Conservation (phyloP, 1,140 invertebrate genomes). For the Pogonus chalceus region DNA sequence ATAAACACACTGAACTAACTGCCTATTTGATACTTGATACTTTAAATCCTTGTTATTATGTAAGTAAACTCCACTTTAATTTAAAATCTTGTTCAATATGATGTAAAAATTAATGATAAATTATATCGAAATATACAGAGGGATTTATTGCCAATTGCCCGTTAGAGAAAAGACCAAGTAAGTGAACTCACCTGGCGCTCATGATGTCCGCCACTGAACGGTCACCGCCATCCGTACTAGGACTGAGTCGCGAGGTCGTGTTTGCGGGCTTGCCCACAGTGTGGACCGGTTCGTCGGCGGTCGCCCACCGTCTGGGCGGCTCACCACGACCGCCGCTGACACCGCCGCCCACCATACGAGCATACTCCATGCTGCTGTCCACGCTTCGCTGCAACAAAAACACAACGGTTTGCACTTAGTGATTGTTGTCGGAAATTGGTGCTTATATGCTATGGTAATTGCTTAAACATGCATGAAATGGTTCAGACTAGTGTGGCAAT, state of each 20-base stretch:
- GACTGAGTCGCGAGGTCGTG: constrained; percentile 22
- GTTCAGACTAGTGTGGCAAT: too few relatives aligned
- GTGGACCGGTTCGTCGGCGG: constrained; percentile 26
- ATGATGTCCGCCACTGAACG: constrained; percentile 23
- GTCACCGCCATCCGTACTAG: constrained; percentile 18
- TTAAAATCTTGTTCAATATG: not conserved
- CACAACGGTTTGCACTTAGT: too few relatives aligned
- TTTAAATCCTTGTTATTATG: not conserved
- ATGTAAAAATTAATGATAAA: constrained; percentile 1
- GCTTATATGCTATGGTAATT: too few relatives aligned
- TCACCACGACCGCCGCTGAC: constrained; percentile 11
- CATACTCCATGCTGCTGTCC: constrained; percentile 23
- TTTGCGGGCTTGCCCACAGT: constrained; percentile 12
- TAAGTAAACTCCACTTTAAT: not conserved
- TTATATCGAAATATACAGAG: not conserved
- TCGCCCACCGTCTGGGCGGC: constrained; percentile 21
- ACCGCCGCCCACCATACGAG: constrained; percentile 5
- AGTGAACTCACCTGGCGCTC: constrained; percentile 22
- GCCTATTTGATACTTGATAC: too few relatives aligned
- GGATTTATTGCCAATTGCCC: not conserved
- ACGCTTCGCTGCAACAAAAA: constrained; percentile 24
- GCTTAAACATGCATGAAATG: too few relatives aligned
- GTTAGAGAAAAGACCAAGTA: too few relatives aligned
- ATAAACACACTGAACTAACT: too few relatives aligned
- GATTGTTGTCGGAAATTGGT: too few relatives aligned